phyloP scores from a whole-genome alignment of 1,140 invertebrate genomes.

The Nephila pilipes region DNA sequence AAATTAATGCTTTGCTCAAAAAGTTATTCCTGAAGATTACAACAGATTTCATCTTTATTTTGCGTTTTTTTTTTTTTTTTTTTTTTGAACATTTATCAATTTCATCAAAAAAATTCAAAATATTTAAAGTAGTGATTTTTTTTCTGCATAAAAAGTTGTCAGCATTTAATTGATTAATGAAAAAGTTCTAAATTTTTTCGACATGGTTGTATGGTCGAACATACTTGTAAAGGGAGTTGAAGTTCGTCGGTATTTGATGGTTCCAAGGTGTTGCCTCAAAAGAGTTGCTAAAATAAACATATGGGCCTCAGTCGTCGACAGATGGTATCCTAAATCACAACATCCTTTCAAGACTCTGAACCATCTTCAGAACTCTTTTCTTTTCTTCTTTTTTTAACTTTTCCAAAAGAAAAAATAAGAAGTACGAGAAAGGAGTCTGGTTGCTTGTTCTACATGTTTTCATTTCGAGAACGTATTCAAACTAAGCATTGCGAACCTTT shows the following conservation, averaged over 20 bases:
- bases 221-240: constrained; percentile 8
- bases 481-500: neutral
- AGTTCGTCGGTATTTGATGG: constrained; percentile 43
- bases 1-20: too few relatives aligned
- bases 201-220: neutral
- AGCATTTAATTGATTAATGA: neutral
- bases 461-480: neutral
- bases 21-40: too few relatives aligned
- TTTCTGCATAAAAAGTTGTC: neutral
- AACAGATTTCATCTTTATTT: too few relatives aligned
- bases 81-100: too few relatives aligned
- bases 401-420: neutral
- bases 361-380: constrained; percentile 15
- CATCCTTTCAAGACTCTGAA: neutral
- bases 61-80: too few relatives aligned
- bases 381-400: neutral
- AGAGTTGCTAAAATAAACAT: constrained; percentile 68
- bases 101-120: too few relatives aligned
- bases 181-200: too few relatives aligned
- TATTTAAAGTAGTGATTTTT: too few relatives aligned
- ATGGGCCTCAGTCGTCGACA: constrained; percentile 21
- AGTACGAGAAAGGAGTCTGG: neutral
- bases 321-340: constrained; percentile 33
- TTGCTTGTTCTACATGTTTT: neutral
- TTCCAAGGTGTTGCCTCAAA: constrained; percentile 62